Base-by-base conservation (phyloP, 2,888 invertebrate genomes). In the Boloria euphrosyne region DNA sequence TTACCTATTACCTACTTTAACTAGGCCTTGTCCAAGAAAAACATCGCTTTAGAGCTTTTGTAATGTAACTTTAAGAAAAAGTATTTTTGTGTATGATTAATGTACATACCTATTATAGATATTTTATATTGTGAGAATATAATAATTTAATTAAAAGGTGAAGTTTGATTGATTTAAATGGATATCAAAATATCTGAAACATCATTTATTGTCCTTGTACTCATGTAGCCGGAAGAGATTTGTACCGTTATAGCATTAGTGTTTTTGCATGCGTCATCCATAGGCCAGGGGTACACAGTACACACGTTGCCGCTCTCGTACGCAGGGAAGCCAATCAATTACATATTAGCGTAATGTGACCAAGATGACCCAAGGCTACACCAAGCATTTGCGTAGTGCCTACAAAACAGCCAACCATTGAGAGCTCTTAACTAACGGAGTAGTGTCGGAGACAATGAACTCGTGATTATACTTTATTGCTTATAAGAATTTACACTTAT, bases 271-370 rank as follows among this genome's bases (percentile, higher is more conserved):
- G 78, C 79, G 77, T 80, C 86, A 88, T 89, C 84, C 88, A 84
- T 86, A 85, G 87, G 85, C 88, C 85, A 87, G 84, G 84, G 85
- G 85, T 80, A 83, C 79, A 17, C 7, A 13, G 55, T 16, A 53
- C 31, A 61, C 61, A 64, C 68, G 77, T 78, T 76, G 79, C 73
- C 78, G 76, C 82, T 84, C 83, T 80, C 82, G 82, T 79, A 75
- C 83, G 84, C 78, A 80, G 82, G 86, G 86, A 85, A 88, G 77
- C 86, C 89, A 90, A 90, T 91, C 89, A 90, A 90, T 89, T 90
- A 87, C 86, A 85, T 90, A 91, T 92, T 91, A 91, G 87, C 87
- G 86, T 90, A 89, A 90, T 90, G 88, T 85, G 81, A 85, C 83
- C 84, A 78, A 84, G 87, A 89, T 86, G 84, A 81, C 78, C 78